Base-by-base conservation (phyloP, 2,888 invertebrate genomes). In the Junonia oenone region DNA sequence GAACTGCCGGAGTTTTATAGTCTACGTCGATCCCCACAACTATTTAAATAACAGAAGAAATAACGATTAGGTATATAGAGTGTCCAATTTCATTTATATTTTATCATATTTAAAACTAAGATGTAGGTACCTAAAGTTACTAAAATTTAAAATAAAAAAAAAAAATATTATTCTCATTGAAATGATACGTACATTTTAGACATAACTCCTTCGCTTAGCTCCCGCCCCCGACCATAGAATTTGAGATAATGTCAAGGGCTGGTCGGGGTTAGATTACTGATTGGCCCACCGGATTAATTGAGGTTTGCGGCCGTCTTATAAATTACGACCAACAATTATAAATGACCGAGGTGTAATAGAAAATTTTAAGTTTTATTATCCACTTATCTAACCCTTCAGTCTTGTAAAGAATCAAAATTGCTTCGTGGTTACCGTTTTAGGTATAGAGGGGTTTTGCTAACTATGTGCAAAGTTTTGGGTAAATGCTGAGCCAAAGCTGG, bases 211-310 rank as follows among this genome's bases (percentile, higher is more conserved):
- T 38, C 8, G 11, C 4, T 11, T 38, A 19, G 1, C n/a, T 38
- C 13, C 13, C n/a, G 11, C 13, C 6, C 26, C 26, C 22, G 8
- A 22, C 14, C 9, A 40, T 40, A 40, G 17, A n/a, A 43, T 43
- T 11, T 4, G 43, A 8, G 22, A 6, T 13, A 26, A 43, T 22
- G 26, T 43, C 43, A 22, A 11, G 43, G 26, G n/a, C 11, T 43
- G 13, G n/a, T 26, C 13, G 26, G 46, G 51, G 51, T 33, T 9
- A 45, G 51, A 52, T 56, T 45, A 47, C 52, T 49, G 48, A 61
- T 56, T 40, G 61, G 54, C 48, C 48, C 52, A 48, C 37, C 33
- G 50, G 54, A 55, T 61, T 61, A 56, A 54, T 56, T 51, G 38
- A 15, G 58, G 53, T 51, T 37, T 55, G 61, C 27, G 45, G 43